These are phyloP conservation scores for Drosophila sucinea DNA, from an alignment of 1,140 invertebrate genomes.

Conservation along the genomic window DNA sequence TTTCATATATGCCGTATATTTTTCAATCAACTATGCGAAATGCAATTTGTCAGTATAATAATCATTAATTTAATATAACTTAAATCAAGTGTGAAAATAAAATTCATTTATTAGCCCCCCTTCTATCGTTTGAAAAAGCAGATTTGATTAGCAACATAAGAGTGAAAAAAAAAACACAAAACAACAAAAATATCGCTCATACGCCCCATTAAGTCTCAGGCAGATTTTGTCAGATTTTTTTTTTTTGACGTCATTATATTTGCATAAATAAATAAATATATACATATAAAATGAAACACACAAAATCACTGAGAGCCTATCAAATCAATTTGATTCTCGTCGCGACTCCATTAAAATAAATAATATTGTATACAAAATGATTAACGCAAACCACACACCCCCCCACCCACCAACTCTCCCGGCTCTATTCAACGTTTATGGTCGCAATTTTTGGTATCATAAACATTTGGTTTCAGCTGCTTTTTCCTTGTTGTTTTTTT, in stretches of 20 bases:
- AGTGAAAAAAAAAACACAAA: constrained; percentile 3
- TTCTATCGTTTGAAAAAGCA: background rate
- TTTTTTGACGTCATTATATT: constrained; percentile 68
- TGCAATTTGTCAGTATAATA: constrained; percentile 10
- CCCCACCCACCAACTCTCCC: background rate
- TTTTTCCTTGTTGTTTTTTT: background rate
- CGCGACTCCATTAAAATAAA: constrained; percentile 51
- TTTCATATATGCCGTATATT: background rate
- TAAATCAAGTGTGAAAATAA: constrained; percentile 13
- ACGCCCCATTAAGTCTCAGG: constrained; percentile 3
- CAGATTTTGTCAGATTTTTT: constrained; percentile 46
- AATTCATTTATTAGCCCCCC: constrained; percentile 12
- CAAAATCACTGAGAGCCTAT: constrained; percentile 41
- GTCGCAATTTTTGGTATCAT: constrained; percentile 24
- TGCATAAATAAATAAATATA: constrained; percentile 61
- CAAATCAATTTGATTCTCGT: constrained; percentile 52
- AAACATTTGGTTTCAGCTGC: constrained; percentile 10
- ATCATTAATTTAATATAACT: constrained; percentile 5
- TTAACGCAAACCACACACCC: constrained; percentile 30
- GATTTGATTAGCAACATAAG: constrained; percentile 4
- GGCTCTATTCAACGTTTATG: constrained; percentile 18
- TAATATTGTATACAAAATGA: constrained; percentile 48
- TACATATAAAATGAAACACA: constrained; percentile 3
- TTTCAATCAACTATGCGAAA: background rate
- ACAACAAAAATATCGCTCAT: constrained; percentile 8